A percentile compares a stretch with the other conserved stretches of the same genome.
phyloP scores from a whole-genome alignment of 2,888 invertebrate species.

The Melikaiella ostensackeni region DNA sequence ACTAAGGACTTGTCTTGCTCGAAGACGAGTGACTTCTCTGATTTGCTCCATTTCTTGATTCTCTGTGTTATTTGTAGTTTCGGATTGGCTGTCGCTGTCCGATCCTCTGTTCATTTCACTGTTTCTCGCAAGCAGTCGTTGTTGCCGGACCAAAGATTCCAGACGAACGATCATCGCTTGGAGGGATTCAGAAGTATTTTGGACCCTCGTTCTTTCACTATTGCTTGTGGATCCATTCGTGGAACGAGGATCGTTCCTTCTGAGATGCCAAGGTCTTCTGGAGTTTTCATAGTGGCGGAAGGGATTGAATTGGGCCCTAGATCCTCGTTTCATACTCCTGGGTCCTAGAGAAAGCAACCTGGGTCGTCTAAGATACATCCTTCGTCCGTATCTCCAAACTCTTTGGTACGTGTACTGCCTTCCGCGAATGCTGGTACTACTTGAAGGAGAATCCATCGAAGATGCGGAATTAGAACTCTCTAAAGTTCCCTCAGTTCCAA shows the following conservation, averaged over 20 bases:
- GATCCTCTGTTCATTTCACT: constrained; percentile 48
- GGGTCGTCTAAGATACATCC: constrained; percentile 54
- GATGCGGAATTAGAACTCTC: constrained; percentile 50
- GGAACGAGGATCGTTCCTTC: constrained; percentile 54
- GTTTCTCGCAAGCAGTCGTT: constrained; percentile 56
- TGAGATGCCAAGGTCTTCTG: constrained; percentile 52
- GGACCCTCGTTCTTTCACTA: constrained; percentile 42
- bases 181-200: constrained; percentile 58
- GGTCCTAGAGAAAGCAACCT: constrained; percentile 53
- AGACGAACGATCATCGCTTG: constrained; percentile 65
- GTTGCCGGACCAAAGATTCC: constrained; percentile 62
- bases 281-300: constrained; percentile 52
- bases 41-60: constrained; percentile 61
- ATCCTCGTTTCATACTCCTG: constrained; percentile 49
- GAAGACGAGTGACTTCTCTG: constrained; percentile 59
- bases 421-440: constrained; percentile 43
- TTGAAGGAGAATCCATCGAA: constrained; percentile 45
- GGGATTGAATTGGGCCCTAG: constrained; percentile 50
- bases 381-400: constrained; percentile 56
- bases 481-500: constrained; percentile 45
- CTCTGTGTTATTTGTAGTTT: constrained; percentile 50
- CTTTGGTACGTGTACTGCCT: constrained; percentile 56
- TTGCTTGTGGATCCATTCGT: constrained; percentile 56
- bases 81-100: constrained; percentile 52
- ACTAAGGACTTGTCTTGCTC: constrained; percentile 75